Conservation (phyloP, 2,888 invertebrate genomes). For the Volucella bombylans region DNA sequence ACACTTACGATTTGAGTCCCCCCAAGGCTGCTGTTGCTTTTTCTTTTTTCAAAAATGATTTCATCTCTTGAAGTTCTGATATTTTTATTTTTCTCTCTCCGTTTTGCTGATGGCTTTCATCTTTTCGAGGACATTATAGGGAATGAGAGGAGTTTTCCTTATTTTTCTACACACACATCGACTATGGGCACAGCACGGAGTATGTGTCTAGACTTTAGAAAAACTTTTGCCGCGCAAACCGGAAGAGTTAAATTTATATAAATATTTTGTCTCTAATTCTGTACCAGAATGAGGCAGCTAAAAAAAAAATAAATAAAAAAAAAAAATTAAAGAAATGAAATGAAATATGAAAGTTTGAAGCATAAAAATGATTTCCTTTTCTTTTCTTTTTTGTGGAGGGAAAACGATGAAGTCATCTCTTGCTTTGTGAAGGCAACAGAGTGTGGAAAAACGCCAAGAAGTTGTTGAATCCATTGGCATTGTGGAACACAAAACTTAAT, state of each 20-base stretch:
- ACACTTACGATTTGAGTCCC: constrained; percentile 45
- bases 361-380: constrained; percentile 56
- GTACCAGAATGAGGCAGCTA: not conserved
- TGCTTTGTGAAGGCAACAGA: constrained; percentile 43
- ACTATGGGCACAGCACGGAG: not conserved
- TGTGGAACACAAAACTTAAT: constrained; percentile 51
- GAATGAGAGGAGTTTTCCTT: constrained; percentile 14
- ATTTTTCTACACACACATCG: not conserved
- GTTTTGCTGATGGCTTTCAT: constrained; percentile 13
- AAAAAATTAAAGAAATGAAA: constrained; percentile 23
- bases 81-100: not conserved
- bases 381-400: constrained; percentile 2
- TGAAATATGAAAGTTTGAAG: constrained; percentile 64
- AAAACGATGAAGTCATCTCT: constrained; percentile 61
- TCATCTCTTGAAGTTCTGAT: constrained; percentile 21
- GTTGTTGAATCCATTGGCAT: constrained; percentile 14
- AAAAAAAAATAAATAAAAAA: constrained; percentile 21
- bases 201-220: constrained; percentile 60
- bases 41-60: constrained; percentile 17
- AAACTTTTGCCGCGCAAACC: constrained; percentile 55
- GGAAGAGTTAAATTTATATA: constrained; percentile 66
- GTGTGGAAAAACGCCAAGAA: constrained; percentile 58
- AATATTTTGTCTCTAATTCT: constrained; percentile 57
- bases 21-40: not conserved
- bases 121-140: constrained; percentile 12